A percentile compares a stretch with the other conserved stretches of the same genome.
Evolutionary conservation across 2,888 invertebrate genomes (phyloP).

Genomic region (Cataglyphis cursor): DNA sequence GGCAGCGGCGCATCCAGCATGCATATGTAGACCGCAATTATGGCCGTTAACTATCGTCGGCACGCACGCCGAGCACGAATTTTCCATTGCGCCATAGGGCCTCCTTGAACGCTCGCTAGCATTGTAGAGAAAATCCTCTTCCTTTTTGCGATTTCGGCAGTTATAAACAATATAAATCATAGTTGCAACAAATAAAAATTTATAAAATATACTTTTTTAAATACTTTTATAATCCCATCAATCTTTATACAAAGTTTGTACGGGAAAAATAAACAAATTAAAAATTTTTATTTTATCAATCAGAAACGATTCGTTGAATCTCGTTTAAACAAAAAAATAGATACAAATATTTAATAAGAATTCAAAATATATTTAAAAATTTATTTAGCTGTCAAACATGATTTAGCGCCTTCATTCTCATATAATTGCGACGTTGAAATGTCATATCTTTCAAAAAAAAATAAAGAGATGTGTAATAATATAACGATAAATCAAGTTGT

Average conservation of each 20-base stretch:
- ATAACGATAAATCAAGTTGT: background rate
- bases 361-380: background rate
- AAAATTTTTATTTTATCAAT: background rate
- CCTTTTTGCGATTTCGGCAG: conserved; percentile 5
- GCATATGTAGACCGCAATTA: conserved; percentile 82
- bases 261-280: background rate
- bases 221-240: background rate
- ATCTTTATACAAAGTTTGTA: background rate
- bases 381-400: background rate
- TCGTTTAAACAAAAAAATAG: background rate
- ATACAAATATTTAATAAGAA: background rate
- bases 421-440: background rate
- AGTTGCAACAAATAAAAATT: background rate
- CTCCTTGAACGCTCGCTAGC: conserved; percentile 4
- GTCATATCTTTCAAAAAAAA: background rate
- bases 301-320: background rate
- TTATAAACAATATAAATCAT: conserved; percentile 4
- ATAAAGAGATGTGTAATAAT: background rate
- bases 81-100: conserved; percentile 65
- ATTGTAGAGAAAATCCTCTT: background rate
- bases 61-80: conserved; percentile 77
- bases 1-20: conserved; percentile 73
- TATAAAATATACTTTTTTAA: background rate
- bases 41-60: conserved; percentile 80
- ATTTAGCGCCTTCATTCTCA: background rate